These are phyloP conservation scores for Tolmerus cingulatus DNA, from an alignment of 2,888 invertebrate genomes.

Conservation along the genomic window DNA sequence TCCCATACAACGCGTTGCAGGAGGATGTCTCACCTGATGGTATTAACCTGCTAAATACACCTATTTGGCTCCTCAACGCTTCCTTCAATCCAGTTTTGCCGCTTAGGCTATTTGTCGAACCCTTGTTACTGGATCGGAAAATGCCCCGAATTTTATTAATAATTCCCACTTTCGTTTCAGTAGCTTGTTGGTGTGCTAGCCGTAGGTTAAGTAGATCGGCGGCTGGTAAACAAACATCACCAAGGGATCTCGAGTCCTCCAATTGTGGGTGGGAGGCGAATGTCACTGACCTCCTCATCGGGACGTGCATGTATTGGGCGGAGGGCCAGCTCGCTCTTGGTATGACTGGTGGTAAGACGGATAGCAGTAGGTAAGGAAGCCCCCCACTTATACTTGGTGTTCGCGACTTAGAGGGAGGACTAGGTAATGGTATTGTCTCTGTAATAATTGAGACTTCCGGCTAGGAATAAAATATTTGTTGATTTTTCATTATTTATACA, in stretches of 20 bases:
- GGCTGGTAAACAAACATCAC: slow-evolving; percentile 65
- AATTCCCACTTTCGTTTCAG: slow-evolving; percentile 66
- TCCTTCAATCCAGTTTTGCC: slow-evolving; percentile 70
- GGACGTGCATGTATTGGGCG: slow-evolving; percentile 69
- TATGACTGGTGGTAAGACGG: slow-evolving; percentile 78
- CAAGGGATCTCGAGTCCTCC: slow-evolving; percentile 62
- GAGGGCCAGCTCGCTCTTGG: slow-evolving; percentile 82
- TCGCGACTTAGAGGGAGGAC: slow-evolving; percentile 57
- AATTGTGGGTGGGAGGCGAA: slow-evolving; percentile 74
- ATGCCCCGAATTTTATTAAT: slow-evolving; percentile 68
- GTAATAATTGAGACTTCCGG: slow-evolving; percentile 59
- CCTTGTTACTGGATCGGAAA: slow-evolving; percentile 73
- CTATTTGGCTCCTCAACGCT: slow-evolving; percentile 76
- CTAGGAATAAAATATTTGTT: slow-evolving; percentile 46
- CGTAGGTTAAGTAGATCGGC: slow-evolving; percentile 70
- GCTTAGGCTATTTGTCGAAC: slow-evolving; percentile 70
- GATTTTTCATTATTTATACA: slow-evolving; percentile 12
- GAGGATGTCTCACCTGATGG: slow-evolving; percentile 70
- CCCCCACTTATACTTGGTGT: slow-evolving; percentile 76
- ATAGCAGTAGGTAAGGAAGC: slow-evolving; percentile 74
- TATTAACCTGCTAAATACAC: slow-evolving; percentile 74
- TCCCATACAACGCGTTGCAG: slow-evolving; percentile 68
- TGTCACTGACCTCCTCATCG: slow-evolving; percentile 70
- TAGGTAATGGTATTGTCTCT: slow-evolving; percentile 46
- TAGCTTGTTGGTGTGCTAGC: slow-evolving; percentile 65